Evolutionary conservation across 1,140 invertebrate genomes (phyloP).

Genomic region (Ostrea denselamellosa): DNA sequence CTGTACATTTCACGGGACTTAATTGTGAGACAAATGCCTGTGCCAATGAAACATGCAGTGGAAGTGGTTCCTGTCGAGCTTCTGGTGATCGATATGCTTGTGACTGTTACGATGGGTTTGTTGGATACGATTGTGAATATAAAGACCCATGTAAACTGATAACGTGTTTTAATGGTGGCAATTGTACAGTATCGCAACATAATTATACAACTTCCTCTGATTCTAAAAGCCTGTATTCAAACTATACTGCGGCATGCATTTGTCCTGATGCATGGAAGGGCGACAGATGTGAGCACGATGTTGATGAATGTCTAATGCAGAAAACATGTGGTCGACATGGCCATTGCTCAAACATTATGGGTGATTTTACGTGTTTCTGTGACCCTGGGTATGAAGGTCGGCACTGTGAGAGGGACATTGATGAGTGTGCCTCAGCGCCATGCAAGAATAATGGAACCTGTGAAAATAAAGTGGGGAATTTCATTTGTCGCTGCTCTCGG

Average conservation of each 20-base stretch:
- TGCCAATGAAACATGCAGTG: slow-evolving; percentile 45
- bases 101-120: background rate
- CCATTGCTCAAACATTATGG: slow-evolving; percentile 48
- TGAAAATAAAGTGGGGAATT: background rate
- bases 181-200: background rate
- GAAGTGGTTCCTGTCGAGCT: background rate
- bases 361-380: slow-evolving; percentile 55
- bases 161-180: background rate
- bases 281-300: slow-evolving; percentile 50
- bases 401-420: slow-evolving; percentile 48
- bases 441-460: slow-evolving; percentile 48
- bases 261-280: slow-evolving; percentile 42
- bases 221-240: background rate
- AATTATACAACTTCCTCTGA: background rate
- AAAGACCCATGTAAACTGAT: background rate
- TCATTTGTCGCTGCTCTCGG: slow-evolving; percentile 33
- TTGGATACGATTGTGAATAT: slow-evolving; percentile 21
- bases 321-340: slow-evolving; percentile 39
- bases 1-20: slow-evolving; percentile 40
- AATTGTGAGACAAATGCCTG: slow-evolving; percentile 41
- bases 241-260: slow-evolving; percentile 30
- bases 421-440: slow-evolving; percentile 41
- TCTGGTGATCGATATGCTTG: background rate
- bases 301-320: slow-evolving; percentile 49
- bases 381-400: slow-evolving; percentile 50